phyloP scores from a whole-genome alignment of 2,113 vertebrate species.

The Elanus axillaris region DNA sequence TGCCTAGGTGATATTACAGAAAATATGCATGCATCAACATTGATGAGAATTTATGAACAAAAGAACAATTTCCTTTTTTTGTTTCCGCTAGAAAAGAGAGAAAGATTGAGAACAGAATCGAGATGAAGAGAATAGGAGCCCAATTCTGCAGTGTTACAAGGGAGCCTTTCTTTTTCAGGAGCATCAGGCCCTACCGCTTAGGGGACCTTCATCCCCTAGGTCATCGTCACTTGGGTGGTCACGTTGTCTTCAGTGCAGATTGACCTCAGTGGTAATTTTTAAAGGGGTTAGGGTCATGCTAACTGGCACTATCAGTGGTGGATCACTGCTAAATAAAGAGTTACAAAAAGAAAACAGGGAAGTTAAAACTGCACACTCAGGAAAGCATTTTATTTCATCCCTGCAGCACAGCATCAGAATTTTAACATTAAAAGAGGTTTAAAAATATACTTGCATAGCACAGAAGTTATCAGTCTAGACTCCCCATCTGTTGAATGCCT shows the following conservation, averaged over 20 bases:
- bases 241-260: neutral
- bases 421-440: neutral
- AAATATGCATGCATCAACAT: neutral
- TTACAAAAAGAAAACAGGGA: neutral
- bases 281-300: neutral
- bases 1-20: neutral
- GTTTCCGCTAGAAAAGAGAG: neutral
- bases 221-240: neutral
- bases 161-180: neutral
- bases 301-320: neutral
- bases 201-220: neutral
- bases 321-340: neutral
- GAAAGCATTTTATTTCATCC: neutral
- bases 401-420: neutral
- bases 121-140: neutral
- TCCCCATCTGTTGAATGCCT: conserved; percentile 32
- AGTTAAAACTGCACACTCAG: neutral
- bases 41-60: neutral
- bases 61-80: neutral
- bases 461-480: conserved; percentile 4
- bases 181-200: neutral
- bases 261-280: neutral
- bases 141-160: neutral
- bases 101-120: neutral
- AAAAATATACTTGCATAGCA: conserved; percentile 17